A percentile compares a stretch with the other conserved stretches of the same genome.
phyloP scores from a whole-genome alignment of 35 echinoderm and acorn worm genomes.

The Lytechinus variegatus region DNA sequence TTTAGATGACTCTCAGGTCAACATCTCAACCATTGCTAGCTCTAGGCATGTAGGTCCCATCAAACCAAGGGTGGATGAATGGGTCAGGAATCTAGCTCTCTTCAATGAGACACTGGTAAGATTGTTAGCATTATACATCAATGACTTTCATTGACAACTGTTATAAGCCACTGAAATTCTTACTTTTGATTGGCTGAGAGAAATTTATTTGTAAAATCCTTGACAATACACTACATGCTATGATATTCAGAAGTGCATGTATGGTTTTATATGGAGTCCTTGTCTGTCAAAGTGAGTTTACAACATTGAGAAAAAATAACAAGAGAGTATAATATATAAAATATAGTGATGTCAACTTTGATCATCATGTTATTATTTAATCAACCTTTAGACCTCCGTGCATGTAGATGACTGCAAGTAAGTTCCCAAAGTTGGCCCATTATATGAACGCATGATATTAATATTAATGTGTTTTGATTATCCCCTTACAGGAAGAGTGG shows the following conservation, averaged over 20 bases:
- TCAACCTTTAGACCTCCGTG: no score
- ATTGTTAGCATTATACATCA: background rate
- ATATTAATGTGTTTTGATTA: background rate
- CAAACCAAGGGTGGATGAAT: slow-evolving; percentile 94
- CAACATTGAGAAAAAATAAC: no score
- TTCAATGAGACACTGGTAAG: slow-evolving; percentile 87
- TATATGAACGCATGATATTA: background rate
- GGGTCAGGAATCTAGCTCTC: slow-evolving; percentile 89
- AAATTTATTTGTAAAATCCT: no score
- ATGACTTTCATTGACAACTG: no score
- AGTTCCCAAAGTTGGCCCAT: no score
- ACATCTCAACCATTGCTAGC: slow-evolving; percentile 89
- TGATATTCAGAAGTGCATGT: no score
- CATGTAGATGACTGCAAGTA: no score
- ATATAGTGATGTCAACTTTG: background rate
- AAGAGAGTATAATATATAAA: background rate
- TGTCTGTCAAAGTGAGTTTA: no score
- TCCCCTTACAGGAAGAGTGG: slow-evolving; percentile 84
- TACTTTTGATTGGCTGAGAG: no score
- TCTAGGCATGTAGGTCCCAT: slow-evolving; percentile 98
- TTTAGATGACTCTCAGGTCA: slow-evolving; percentile 94
- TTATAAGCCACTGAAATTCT: no score
- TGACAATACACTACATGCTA: no score
- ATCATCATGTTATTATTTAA: background rate
- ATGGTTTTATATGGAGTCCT: no score